These are phyloP conservation scores for Tupaia chinensis DNA, from an alignment of 2,113 vertebrate genomes.

Conservation along the genomic window DNA sequence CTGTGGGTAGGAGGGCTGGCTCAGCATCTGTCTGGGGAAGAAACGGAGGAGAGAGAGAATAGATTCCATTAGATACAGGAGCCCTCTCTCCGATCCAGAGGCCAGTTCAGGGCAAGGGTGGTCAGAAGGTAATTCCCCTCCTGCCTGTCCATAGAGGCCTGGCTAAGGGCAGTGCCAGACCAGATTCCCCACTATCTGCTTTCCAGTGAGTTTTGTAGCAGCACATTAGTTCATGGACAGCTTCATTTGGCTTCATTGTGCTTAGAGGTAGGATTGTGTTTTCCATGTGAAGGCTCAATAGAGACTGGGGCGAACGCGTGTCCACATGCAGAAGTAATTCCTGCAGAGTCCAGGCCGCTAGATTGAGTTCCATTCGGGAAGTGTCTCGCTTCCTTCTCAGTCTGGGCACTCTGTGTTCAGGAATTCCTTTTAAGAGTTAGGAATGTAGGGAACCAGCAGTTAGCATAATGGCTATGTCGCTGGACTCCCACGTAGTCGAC, in stretches of 20 bases:
- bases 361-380: not conserved
- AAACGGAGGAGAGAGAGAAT: not conserved
- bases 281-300: conserved; percentile 58
- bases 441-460: not conserved
- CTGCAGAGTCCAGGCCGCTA: not conserved
- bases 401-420: not conserved
- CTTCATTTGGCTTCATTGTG: conserved; percentile 62
- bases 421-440: not conserved
- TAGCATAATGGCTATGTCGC: no score
- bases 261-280: conserved; percentile 59
- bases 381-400: not conserved
- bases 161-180: not conserved
- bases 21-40: not conserved
- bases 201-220: conserved; percentile 73
- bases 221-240: conserved; percentile 50
- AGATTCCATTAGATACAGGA: not conserved
- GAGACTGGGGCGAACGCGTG: conserved; percentile 65
- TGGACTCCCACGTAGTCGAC: no score
- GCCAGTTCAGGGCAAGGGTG: not conserved
- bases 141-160: fast-evolving
- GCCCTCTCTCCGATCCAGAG: not conserved
- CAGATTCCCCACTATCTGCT: conserved; percentile 69
- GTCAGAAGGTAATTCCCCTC: not conserved
- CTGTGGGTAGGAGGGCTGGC: not conserved
- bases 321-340: conserved; percentile 8